Evolutionary conservation across 2,113 vertebrate genomes (phyloP).

Genomic region (Petroica traversi): DNA sequence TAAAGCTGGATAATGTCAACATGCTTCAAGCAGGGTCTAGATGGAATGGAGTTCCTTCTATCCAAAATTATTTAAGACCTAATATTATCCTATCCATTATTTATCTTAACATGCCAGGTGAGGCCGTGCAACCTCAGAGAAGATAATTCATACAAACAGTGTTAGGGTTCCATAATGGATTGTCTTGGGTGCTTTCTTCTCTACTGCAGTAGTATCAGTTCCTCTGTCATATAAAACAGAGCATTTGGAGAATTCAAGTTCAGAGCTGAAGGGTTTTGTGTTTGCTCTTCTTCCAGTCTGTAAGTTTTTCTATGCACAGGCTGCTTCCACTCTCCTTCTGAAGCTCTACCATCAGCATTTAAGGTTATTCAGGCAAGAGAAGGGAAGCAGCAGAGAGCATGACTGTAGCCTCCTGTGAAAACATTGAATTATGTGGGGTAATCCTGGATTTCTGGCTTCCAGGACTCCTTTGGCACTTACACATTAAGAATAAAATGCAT

Average conservation of each 20-base stretch:
- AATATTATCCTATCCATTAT: neutral
- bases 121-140: neutral
- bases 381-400: neutral
- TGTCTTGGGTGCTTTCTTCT: neutral
- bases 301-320: neutral
- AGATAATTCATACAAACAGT: neutral
- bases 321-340: neutral
- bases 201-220: neutral
- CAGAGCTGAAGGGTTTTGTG: neutral
- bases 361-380: neutral
- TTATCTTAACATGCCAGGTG: neutral
- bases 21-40: neutral
- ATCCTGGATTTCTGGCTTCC: neutral
- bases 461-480: neutral
- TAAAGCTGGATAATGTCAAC: neutral
- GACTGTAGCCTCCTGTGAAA: neutral
- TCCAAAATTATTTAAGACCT: neutral
- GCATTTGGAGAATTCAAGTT: neutral
- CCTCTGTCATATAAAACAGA: neutral
- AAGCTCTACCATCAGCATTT: neutral
- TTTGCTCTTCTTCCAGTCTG: neutral
- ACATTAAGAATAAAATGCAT: slow-evolving; percentile 19
- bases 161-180: neutral
- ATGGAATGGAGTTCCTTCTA: neutral
- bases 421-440: neutral